phyloP scores from a whole-genome alignment of 2,888 invertebrate species.

The Lymantria monacha region DNA sequence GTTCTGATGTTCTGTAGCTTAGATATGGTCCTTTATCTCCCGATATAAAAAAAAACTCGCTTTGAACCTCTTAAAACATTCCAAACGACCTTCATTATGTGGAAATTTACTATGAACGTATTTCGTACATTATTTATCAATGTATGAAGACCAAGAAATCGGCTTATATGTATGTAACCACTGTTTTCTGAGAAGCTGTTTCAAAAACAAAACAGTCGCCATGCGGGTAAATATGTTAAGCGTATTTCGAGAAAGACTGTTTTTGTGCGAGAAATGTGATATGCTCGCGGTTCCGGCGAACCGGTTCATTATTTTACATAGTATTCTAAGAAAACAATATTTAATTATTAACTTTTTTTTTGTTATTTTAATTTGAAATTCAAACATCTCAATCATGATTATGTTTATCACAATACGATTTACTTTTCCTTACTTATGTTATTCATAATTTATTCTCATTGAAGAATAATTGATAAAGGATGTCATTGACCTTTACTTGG shows the following conservation, averaged over 20 bases:
- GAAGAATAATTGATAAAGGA: slow-evolving; percentile 14
- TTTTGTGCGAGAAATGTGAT: slow-evolving; percentile 8
- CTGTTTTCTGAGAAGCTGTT: slow-evolving; percentile 7
- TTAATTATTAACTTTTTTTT: not conserved
- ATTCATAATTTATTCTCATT: slow-evolving; percentile 6
- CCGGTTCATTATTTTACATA: slow-evolving; percentile 1
- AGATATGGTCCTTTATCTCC: too few species aligned
- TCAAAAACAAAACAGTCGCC: slow-evolving; percentile 3
- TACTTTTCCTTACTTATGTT: not conserved
- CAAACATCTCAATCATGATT: too few species aligned
- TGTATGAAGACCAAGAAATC: not conserved
- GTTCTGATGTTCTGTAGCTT: too few species aligned
- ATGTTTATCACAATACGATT: not conserved
- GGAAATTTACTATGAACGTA: not conserved
- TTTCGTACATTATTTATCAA: not conserved
- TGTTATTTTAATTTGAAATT: not conserved
- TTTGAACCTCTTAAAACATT: slow-evolving; percentile 1
- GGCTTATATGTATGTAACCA: slow-evolving; percentile 1
- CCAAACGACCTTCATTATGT: slow-evolving; percentile 1
- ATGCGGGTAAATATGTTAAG: not conserved
- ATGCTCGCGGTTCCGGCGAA: slow-evolving; percentile 5
- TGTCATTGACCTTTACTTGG: slow-evolving; percentile 31
- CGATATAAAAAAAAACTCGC: too few species aligned
- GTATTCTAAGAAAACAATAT: slow-evolving; percentile 5
- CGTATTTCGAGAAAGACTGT: slow-evolving; percentile 3